Evolutionary conservation across 2,888 invertebrate species (phyloP).

Genomic region (Drosophila koepferae): DNA sequence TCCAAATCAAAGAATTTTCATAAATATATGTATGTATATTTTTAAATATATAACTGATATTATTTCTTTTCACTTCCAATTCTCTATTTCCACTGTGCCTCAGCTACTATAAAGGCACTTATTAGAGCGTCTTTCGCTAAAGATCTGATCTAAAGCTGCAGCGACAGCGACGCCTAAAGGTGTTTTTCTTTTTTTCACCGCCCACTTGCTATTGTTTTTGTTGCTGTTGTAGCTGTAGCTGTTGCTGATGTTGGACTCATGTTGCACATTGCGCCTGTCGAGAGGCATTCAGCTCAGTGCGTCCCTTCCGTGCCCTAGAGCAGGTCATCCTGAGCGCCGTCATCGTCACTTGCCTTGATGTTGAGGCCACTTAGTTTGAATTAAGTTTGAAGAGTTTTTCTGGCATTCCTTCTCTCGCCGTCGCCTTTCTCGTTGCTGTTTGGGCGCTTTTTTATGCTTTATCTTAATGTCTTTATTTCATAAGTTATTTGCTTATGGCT

Average conservation of each 20-base stretch:
- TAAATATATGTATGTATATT: background rate
- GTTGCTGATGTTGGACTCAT: slow-evolving; percentile 45
- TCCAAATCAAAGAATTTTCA: too few relatives aligned
- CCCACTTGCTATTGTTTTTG: slow-evolving; percentile 31
- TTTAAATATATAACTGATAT: background rate
- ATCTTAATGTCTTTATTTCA: slow-evolving; percentile 52
- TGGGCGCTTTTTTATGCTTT: slow-evolving; percentile 37
- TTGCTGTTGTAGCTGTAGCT: slow-evolving; percentile 9
- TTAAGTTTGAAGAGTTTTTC: slow-evolving; percentile 63
- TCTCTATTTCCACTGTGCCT: slow-evolving; percentile 38
- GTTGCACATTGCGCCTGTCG: slow-evolving; percentile 77
- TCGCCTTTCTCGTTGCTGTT: slow-evolving; percentile 6
- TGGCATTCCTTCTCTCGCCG: slow-evolving; percentile 25
- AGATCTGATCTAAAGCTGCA: slow-evolving; percentile 2
- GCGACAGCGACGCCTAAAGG: slow-evolving; percentile 27
- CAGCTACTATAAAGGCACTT: slow-evolving; percentile 29
- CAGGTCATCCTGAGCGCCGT: slow-evolving; percentile 56
- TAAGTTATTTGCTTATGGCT: slow-evolving; percentile 62
- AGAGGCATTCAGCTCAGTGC: slow-evolving; percentile 69
- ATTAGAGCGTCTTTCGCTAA: slow-evolving; percentile 38
- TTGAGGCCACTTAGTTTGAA: slow-evolving; percentile 64
- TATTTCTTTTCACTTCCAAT: background rate
- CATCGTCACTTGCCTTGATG: slow-evolving; percentile 75
- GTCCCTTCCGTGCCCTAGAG: slow-evolving; percentile 30
- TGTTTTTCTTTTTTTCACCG: slow-evolving; percentile 27